A percentile compares a stretch with the other conserved stretches of the same genome.
Conservation (phyloP, 2,113 vertebrate genomes). For the Cyanistes caeruleus region DNA sequence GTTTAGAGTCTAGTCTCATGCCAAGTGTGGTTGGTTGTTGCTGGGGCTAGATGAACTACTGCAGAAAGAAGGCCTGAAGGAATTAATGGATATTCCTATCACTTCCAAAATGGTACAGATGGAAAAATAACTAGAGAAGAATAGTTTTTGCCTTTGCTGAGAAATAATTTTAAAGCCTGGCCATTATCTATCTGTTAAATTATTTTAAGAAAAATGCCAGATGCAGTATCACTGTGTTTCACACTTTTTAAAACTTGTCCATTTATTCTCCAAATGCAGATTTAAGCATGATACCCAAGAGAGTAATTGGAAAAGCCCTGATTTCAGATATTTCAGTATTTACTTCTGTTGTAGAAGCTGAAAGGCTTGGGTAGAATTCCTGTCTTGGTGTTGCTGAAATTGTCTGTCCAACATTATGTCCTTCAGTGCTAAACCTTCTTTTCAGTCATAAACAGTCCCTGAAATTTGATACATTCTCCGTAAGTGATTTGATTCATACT, state of each 20-base stretch:
- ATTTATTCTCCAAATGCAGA: not conserved
- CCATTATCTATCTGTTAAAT: not conserved
- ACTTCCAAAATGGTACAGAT: not conserved
- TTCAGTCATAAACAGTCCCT: not conserved
- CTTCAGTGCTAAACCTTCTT: not conserved
- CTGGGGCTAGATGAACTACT: constrained; percentile 9
- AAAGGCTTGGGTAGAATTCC: not conserved
- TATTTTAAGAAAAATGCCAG: not conserved
- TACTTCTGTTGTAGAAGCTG: not conserved
- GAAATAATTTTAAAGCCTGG: not conserved
- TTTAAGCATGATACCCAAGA: not conserved
- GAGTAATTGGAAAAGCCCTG: not conserved
- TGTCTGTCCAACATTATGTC: not conserved
- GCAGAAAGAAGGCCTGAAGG: constrained; percentile 42
- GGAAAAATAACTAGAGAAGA: not conserved
- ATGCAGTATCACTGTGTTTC: not conserved
- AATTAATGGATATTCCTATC: constrained; percentile 22
- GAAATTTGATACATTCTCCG: not conserved
- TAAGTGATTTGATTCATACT: not conserved
- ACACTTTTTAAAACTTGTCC: not conserved
- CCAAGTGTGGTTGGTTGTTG: constrained; percentile 43
- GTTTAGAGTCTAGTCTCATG: constrained; percentile 42
- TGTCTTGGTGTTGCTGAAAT: not conserved
- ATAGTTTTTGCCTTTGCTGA: not conserved
- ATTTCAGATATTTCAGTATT: not conserved